These are phyloP conservation scores for Opisthocomus hoazin DNA, from an alignment of 2,113 vertebrate genomes.

Conservation along the genomic window DNA sequence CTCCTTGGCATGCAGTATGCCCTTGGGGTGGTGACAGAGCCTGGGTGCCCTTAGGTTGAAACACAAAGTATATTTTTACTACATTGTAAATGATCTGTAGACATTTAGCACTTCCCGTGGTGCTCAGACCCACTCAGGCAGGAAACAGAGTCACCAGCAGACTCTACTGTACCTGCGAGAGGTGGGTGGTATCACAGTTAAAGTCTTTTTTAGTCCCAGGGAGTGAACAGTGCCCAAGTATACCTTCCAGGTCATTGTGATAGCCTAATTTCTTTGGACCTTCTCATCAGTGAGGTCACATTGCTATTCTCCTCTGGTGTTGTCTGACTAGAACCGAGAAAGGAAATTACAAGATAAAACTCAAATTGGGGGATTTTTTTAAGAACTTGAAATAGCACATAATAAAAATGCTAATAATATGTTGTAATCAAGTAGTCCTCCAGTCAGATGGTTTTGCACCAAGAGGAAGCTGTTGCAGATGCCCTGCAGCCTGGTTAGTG, in stretches of 20 bases:
- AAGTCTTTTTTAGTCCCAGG: neutral
- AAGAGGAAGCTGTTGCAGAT: constrained; percentile 33
- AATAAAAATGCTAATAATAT: constrained; percentile 36
- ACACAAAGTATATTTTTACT: neutral
- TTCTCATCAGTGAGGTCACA: neutral
- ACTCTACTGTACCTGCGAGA: neutral
- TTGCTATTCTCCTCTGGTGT: neutral
- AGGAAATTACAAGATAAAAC: constrained; percentile 29
- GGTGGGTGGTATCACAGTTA: neutral
- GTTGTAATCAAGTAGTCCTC: constrained; percentile 34
- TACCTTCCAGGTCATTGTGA: neutral
- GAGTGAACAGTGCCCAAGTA: neutral
- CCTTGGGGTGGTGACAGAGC: neutral
- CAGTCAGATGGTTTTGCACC: constrained; percentile 10
- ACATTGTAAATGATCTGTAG: neutral
- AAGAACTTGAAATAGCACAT: constrained; percentile 29
- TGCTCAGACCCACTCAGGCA: neutral
- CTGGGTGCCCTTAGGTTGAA: neutral
- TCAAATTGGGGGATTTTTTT: neutral
- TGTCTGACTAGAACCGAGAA: neutral
- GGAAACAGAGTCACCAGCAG: neutral
- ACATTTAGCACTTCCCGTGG: neutral
- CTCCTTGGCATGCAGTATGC: neutral
- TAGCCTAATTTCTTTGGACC: neutral
- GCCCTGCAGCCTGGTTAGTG: constrained; percentile 53